Evolutionary conservation across 2,113 vertebrate species (phyloP).

Genomic region (Clarias macrocephalus): DNA sequence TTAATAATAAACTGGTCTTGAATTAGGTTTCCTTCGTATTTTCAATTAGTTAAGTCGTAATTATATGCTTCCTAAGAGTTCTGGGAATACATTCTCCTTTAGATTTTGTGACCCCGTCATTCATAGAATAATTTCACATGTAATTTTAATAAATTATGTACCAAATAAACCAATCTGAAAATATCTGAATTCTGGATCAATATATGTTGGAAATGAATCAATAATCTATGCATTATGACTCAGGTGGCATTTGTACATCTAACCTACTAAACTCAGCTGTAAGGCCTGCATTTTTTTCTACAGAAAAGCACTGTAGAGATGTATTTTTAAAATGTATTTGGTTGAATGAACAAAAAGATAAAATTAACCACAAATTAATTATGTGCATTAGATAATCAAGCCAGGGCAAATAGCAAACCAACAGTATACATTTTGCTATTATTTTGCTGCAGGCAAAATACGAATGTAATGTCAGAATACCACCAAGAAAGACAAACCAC

Average conservation of each 20-base stretch:
- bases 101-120: neutral
- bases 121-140: neutral
- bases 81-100: neutral
- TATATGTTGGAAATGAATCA: neutral
- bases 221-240: neutral
- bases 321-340: neutral
- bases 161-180: neutral
- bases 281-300: neutral
- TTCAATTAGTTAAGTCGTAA: neutral
- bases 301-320: neutral
- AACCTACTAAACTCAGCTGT: neutral
- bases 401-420: neutral
- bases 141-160: neutral
- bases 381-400: neutral
- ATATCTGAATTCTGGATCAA: neutral
- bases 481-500: too few relatives aligned
- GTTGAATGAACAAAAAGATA: neutral
- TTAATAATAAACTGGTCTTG: slow-evolving; percentile 4
- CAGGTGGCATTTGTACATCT: neutral
- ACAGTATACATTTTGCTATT: neutral
- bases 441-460: neutral
- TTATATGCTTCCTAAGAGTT: neutral
- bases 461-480: neutral
- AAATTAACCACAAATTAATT: neutral
- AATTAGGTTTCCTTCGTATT: neutral